Conservation (phyloP, 2,888 invertebrate genomes). For the Acronicta psi region DNA sequence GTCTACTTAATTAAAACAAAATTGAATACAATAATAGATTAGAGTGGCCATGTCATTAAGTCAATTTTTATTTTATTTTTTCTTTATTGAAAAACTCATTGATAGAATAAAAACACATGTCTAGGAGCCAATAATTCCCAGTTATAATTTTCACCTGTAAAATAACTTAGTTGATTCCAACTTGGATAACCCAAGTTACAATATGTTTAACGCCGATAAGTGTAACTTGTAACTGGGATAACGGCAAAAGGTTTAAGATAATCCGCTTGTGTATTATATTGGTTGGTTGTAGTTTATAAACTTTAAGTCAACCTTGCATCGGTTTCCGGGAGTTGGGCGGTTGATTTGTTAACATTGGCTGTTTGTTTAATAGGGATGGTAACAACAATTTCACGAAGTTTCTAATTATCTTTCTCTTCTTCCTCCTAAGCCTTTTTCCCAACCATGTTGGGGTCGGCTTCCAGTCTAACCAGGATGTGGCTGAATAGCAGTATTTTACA, state of each 20-base stretch:
- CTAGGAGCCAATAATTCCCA: not conserved
- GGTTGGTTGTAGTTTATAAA: not conserved
- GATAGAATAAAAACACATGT: too few species aligned
- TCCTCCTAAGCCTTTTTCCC: too few species aligned
- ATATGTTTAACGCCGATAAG: slow-evolving; percentile 2
- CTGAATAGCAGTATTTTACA: too few species aligned
- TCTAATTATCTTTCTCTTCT: too few species aligned
- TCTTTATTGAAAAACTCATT: too few species aligned
- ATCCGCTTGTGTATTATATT: not conserved
- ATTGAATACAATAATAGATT: too few species aligned
- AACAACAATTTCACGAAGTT: too few species aligned
- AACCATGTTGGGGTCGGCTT: too few species aligned
- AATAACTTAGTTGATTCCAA: not conserved
- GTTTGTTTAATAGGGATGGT: not conserved
- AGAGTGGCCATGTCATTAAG: too few species aligned
- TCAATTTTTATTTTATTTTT: too few species aligned
- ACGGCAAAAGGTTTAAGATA: slow-evolving; percentile 3
- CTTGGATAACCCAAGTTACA: slow-evolving; percentile 1
- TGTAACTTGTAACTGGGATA: slow-evolving; percentile 3
- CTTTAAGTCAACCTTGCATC: not conserved
- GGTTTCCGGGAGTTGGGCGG: not conserved
- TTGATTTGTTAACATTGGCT: not conserved
- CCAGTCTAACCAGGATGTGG: too few species aligned
- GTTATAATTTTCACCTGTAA: not conserved
- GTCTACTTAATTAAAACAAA: too few species aligned